phyloP scores from a whole-genome alignment of 2,113 vertebrate genomes.

The Pandion haliaetus region DNA sequence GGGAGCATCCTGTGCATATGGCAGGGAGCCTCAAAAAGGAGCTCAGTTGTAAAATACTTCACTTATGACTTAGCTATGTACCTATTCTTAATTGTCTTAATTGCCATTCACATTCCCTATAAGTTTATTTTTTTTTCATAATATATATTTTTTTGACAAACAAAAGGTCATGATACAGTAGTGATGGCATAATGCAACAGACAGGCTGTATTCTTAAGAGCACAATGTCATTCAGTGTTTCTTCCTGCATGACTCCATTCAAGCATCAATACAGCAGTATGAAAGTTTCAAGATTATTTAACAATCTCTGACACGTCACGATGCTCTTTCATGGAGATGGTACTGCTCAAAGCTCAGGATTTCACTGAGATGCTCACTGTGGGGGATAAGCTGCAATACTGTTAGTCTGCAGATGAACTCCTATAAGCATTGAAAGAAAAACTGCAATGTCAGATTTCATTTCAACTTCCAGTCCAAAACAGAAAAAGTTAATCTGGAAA shows the following conservation, averaged over 20 bases:
- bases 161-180: not conserved
- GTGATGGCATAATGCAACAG: not conserved
- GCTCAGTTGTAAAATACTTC: not conserved
- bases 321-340: not conserved
- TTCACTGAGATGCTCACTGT: not conserved
- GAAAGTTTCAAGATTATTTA: not conserved
- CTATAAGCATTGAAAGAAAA: not conserved
- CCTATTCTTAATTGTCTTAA: not conserved
- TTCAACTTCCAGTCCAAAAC: not conserved
- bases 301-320: fast-evolving
- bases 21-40: not conserved
- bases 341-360: not conserved
- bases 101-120: not conserved
- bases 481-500: not conserved
- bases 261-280: not conserved
- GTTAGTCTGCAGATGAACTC: not conserved
- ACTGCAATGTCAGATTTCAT: not conserved
- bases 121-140: too few species aligned
- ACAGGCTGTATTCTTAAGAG: not conserved
- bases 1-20: not conserved
- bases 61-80: not conserved
- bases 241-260: not conserved
- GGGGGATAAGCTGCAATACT: not conserved
- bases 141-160: not conserved
- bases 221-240: not conserved